These are phyloP conservation scores for Grammomys dolichurus DNA, from an alignment of 2,113 vertebrate species.

Conservation along the genomic window DNA sequence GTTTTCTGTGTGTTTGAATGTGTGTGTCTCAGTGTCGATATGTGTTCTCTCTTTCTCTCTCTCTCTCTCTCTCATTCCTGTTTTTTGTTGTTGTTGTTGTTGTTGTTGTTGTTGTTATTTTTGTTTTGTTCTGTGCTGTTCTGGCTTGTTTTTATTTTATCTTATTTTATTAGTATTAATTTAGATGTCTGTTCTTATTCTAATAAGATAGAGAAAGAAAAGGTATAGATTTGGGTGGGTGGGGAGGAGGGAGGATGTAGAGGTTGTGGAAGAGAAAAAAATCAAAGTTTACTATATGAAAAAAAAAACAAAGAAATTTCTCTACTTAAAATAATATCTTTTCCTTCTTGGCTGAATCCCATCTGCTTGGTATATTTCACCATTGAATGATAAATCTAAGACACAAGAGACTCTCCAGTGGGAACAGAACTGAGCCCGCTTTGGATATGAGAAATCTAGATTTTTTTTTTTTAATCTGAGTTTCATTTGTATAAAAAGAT, in stretches of 20 bases:
- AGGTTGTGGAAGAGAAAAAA: neutral
- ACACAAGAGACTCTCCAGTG: neutral
- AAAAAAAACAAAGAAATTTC: neutral
- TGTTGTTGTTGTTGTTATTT: too few relatives aligned
- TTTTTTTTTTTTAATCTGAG: neutral
- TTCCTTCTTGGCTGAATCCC: neutral
- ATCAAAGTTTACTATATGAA: neutral
- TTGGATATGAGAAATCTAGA: neutral
- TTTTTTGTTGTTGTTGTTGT: too few relatives aligned
- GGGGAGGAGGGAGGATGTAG: neutral
- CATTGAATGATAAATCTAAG: neutral
- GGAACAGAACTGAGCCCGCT: neutral
- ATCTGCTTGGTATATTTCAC: neutral
- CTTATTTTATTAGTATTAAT: neutral
- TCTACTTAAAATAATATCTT: neutral
- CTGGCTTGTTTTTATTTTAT: neutral
- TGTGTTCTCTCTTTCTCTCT: neutral
- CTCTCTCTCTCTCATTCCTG: neutral
- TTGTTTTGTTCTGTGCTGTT: neutral
- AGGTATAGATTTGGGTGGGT: neutral
- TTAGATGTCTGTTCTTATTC: neutral
- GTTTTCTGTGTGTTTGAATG: neutral
- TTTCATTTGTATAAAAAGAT: conserved; percentile 6
- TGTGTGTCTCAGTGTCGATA: neutral
- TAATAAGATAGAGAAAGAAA: neutral